Conservation (phyloP, 2,113 vertebrate species). For the Pygathrix nemaeus region DNA sequence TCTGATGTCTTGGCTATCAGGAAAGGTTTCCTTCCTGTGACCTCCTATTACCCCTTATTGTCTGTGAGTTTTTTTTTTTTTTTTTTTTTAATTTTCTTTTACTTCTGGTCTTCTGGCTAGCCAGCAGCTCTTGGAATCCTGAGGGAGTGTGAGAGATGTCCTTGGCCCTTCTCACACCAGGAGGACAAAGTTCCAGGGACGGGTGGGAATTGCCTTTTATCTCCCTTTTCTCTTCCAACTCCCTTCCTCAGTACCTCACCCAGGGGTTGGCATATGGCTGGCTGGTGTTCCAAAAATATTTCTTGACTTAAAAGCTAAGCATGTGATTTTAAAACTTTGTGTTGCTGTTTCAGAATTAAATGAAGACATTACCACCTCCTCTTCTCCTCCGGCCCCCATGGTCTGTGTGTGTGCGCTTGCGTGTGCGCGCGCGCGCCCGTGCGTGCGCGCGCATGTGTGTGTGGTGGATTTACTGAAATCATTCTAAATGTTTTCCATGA, state of each 20-base stretch:
- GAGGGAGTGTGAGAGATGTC: not conserved
- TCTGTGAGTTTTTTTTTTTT: not conserved
- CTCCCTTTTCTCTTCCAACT: not conserved
- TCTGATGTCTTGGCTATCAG: not conserved
- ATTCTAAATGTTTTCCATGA: conserved; percentile 27
- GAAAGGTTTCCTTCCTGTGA: not conserved
- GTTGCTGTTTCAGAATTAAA: conserved; percentile 2
- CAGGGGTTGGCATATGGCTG: not conserved
- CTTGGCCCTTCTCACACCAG: not conserved
- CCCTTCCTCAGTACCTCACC: not conserved
- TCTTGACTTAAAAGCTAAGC: conserved; percentile 27
- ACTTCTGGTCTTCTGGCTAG: not conserved
- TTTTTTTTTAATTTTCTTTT: not conserved
- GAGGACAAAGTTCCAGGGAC: not conserved
- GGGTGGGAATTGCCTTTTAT: not conserved
- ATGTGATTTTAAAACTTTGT: not conserved
- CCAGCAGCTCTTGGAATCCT: not conserved
- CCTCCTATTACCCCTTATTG: not conserved
- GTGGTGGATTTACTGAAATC: not conserved
- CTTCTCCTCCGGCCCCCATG: not conserved
- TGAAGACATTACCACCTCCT: not conserved
- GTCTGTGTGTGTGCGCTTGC: not conserved
- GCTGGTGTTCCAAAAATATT: not conserved
- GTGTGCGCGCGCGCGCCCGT: not conserved
- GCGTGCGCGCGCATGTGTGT: not conserved